Percentiles rank a stretch among this genome's conserved stretches.
These are phyloP conservation scores for Brachionus rubens DNA, from an alignment of 1,140 invertebrate species.

Conservation along the genomic window DNA sequence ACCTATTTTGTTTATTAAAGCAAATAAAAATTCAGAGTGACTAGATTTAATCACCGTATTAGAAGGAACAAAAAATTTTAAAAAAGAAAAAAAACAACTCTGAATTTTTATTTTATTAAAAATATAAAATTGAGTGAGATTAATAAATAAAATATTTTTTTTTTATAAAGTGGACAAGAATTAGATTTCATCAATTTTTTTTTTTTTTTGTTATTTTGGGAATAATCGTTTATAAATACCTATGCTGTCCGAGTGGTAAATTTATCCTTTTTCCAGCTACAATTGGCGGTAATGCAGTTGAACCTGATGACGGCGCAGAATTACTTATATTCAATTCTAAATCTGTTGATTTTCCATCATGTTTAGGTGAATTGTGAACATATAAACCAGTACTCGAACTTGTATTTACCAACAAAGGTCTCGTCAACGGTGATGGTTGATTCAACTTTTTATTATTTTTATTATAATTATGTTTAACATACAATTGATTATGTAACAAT, in stretches of 20 bases:
- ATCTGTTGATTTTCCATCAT: neutral
- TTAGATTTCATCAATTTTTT: conserved; percentile 20
- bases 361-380: neutral
- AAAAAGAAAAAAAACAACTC: neutral
- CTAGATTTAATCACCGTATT: no score
- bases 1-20: no score
- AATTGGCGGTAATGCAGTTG: conserved; percentile 23
- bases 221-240: conserved; percentile 36
- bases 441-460: neutral
- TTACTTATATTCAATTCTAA: neutral
- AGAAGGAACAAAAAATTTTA: neutral
- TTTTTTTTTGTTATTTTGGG: neutral
- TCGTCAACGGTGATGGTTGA: neutral
- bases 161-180: no score
- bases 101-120: conserved; percentile 22
- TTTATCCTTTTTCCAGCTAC: conserved; percentile 36
- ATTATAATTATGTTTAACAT: neutral
- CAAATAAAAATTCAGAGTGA: conserved; percentile 33
- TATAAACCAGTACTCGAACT: neutral
- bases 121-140: no score
- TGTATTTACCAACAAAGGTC: neutral
- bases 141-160: no score
- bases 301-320: neutral
- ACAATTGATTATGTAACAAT: neutral
- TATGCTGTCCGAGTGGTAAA: conserved; percentile 44